Evolutionary conservation across 1,140 invertebrate species (phyloP), one percentile per base, ranked within the genome.

Genomic region (Cardiocondyla obscurior): DNA sequence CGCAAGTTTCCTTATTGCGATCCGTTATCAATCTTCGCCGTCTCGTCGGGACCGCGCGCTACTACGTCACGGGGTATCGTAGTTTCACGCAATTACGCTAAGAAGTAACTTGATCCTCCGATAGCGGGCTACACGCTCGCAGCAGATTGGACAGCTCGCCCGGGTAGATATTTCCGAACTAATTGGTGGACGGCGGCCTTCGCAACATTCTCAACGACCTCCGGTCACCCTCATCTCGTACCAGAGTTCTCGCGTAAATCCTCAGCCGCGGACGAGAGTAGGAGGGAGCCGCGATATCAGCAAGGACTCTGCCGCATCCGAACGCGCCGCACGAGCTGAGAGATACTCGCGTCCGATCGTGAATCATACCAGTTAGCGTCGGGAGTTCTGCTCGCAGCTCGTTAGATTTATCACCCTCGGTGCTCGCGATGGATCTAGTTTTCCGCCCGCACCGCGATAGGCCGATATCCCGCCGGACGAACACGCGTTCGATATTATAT

Each of bases 321-420:
- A 81, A 84, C 60, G 42, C 51, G 64, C 28, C 53, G 51, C 69
- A 77, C 77, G 73, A 60, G 62, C 58, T 53, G 33, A 77, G 25
- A 67, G 74, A 77, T 67, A 67, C 39, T 69, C 69, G 82, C 83
- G 81, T 83, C 88, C 84, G 85, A 90, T 90, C 90, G 88, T 91
- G 90, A 91, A 91, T 91, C 90, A 90, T 91, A 91, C 55, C 65
- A 82, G 85, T 84, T 46, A 82, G 84, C 58, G 72, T 49, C 82
- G 76, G 70, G 87, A 81, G 82, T 82, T 51, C 76, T 65, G 83
- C 85, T 73, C 60, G 81, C 83, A 83, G 72, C 88, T 91, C 86
- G 86, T 91, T 90, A 89, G 88, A 92, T 91, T 92, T 92, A 92
- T 91, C 88, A 90, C 85, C 77, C 46, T 86, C 74, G 60, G 82